These are phyloP conservation scores for Macrosteles quadrilineatus DNA, from an alignment of 1,140 invertebrate genomes.

Conservation along the genomic window DNA sequence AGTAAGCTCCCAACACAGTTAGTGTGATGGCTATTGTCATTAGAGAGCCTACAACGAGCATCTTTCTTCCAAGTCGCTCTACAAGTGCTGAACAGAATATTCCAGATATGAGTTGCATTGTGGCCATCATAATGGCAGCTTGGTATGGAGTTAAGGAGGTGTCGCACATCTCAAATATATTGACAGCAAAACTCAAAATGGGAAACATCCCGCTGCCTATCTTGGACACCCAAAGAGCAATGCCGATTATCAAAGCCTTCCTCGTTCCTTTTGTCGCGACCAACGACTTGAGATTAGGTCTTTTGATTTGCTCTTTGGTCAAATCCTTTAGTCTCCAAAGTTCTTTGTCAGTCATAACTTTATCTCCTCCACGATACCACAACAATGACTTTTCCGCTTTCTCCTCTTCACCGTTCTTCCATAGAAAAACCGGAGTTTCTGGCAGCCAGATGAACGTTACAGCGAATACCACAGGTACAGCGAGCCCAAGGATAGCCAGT, in stretches of 20 bases:
- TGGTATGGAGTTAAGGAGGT: conserved; percentile 64
- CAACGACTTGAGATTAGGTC: conserved; percentile 56
- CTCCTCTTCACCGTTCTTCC: conserved; percentile 54
- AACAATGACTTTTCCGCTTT: conserved; percentile 58
- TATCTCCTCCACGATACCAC: conserved; percentile 61
- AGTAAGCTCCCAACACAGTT: conserved; percentile 6
- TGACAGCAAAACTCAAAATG: conserved; percentile 81
- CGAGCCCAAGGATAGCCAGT: conserved; percentile 65
- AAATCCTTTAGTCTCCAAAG: conserved; percentile 29
- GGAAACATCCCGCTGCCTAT: conserved; percentile 82
- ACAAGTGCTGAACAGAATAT: conserved; percentile 56
- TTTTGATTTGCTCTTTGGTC: conserved; percentile 37
- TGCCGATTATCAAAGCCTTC: conserved; percentile 70
- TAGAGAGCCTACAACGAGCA: conserved; percentile 57
- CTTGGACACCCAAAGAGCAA: conserved; percentile 81
- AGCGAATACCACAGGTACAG: conserved; percentile 66
- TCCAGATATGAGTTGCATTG: conserved; percentile 56
- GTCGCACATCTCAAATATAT: conserved; percentile 74
- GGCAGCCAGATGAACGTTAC: conserved; percentile 71
- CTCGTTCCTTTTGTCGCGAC: conserved; percentile 59
- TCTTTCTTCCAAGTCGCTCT: conserved; percentile 59
- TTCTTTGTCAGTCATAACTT: conserved; percentile 49
- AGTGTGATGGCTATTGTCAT: conserved; percentile 52
- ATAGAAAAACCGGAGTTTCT: conserved; percentile 78
- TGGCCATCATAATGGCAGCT: conserved; percentile 73